Base-by-base conservation (phyloP, 2,888 invertebrate species). In the Dicroscelio sp. region DNA sequence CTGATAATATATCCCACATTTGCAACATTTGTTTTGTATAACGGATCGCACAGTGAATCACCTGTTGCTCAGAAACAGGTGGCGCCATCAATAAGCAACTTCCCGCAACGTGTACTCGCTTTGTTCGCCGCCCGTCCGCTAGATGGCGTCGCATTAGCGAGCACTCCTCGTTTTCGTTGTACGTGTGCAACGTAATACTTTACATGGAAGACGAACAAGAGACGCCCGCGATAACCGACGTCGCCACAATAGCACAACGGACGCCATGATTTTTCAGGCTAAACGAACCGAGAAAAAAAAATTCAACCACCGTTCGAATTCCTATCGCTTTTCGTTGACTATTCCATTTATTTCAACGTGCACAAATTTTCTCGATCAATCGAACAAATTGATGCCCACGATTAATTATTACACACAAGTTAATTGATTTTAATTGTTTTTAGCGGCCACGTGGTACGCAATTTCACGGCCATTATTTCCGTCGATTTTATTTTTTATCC, bases 191-290 rank as follows among this genome's bases (percentile, higher is more conserved):
- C 76, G 79, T 80, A 65, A 89, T 73, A 38, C 63, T 82, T 71
- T 85, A 80, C 67, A 85, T 79, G 78, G 84, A 84, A 78, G 78
- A 63, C 71, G 60, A 67, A 58, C 27, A 30, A 23, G 30, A 78
- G 86, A 79, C 58, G 84, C 69, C 43, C 23, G 27, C 58, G 88
- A 88, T 84, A 84, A 89, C 93, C 60, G 35, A 71, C 55, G 31
- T 85, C 92, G 95, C 96, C 96, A 96, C 96, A 96, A 96, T 96
- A 95, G 17, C 4, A 94, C 96, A 96, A 96, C 93, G 93, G 96
- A 95, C 96, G 96, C 96, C 96, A 96, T 96, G 95, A 94, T 93
- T 90, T 79, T 84, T 84, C 52, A 58, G 31, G 27, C 48, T 52
- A 31, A 82, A 87, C 75, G 25, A 43, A 4, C 31, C 55, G 25